Base-by-base conservation (phyloP, 2,113 vertebrate genomes). In the Trichechus manatus region DNA sequence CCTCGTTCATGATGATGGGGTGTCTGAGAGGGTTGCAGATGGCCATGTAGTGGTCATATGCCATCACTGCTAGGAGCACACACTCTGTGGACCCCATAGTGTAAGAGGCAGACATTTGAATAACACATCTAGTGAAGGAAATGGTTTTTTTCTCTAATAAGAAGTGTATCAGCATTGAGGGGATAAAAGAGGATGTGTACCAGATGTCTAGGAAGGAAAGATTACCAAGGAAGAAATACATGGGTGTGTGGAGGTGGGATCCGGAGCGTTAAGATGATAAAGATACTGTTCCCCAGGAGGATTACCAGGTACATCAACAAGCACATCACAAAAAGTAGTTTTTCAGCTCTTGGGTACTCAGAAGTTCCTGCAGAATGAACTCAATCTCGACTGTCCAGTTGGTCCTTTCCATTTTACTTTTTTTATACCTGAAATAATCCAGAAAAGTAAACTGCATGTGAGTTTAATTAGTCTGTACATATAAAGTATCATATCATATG, bases 141-240 rank as follows among this genome's bases (percentile, higher is more conserved):
- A 98, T 94, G 10, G 47, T 89, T 95, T 94, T 97, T 78, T 66
- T 85, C 59, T 96, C 70, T 47, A 75, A 89, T 25, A 97, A 74
- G 47, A 97, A 97, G 68, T 98, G 85, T 78, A 84, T 90, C 66
- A 97, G 64, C 64, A 95, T 89, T 80, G 96, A 61, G 39, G 95
- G 96, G 53, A 97, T 83, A 77, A 97, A 97, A 17, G 92, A 94
- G 39, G 93, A 50, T 78, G 93, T 97, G 36, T 93, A 97, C 11
- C 81, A 95, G 74, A 93, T 87, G 25, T 96, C 96, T 93, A 97
- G 68, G 63, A 97, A 97, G 68, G 96, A 97, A 63, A 97, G 91
- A 64, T 95, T 97, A 31, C 96, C 72, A 56, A 97, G 96, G 93
- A 98, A 97, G 82, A 96, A 97, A 94, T 97, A 97, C 96, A 96